Base-by-base conservation (phyloP, 2,113 vertebrate genomes). In the Synodontis membranacea region DNA sequence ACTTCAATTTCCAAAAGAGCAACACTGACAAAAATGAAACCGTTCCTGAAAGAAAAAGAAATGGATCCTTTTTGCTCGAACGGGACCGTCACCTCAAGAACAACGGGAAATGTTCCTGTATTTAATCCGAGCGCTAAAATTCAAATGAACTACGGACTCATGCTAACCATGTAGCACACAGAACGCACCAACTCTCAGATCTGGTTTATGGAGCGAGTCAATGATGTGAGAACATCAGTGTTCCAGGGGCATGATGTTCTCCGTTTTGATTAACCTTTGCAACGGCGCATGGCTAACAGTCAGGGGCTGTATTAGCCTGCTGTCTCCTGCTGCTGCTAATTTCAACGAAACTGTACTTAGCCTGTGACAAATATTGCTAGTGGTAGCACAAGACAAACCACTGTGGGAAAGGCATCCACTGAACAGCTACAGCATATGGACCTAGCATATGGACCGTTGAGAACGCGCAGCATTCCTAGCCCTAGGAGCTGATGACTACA, bases 231-330 rank as follows among this genome's bases (percentile, higher is more conserved):
- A 80, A 54, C 52, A 39, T 52, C 25, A 62, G 34, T 10, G 58
- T 58, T 72, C 56, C 25, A 46, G n/a, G 68, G 21, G 42, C 39
- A 44, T 34, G 1, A 21, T 31, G 54, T 66, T 70, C 39, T 85
- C 58, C 31, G 44, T 70, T 82, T 86, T 44, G 52, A 84, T 81
- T 82, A 86, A 75, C 85, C 85, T 82, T 76, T 66, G 42, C 28
- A 42, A 44, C 48, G 42, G 54, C 5, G 4, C 79, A 75, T n/a
- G 21, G 79, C 10, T 56, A 80, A 37, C 58, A n/a, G 44, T 54
- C 68, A 85, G 17, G 34, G 66, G 3, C 46, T 31, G n/a, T 7
- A 7, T 50, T 78, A 50, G 28, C 74, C 28, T 48, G 19, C 70
- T 31, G 5, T 48, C 31, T 78, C 28, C 78, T 56, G 19, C 48